A percentile compares a stretch with the other conserved stretches of the same genome.
phyloP scores from a whole-genome alignment of 2,113 vertebrate species.

The Cyprinodon brontotheroides region DNA sequence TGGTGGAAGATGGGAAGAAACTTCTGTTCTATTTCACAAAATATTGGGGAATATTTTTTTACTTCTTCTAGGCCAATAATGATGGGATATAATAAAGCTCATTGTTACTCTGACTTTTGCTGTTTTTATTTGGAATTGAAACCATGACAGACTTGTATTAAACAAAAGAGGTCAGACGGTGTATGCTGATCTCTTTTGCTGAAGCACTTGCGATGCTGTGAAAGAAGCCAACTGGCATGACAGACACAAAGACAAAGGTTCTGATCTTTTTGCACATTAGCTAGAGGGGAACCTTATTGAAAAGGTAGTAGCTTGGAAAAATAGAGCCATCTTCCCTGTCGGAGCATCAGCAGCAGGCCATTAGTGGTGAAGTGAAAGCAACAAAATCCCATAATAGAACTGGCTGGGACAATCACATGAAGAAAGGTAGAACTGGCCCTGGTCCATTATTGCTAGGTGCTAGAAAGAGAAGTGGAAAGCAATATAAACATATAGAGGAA shows the following conservation, averaged over 20 bases:
- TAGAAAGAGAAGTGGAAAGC: constrained; percentile 18
- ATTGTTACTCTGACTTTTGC: no score
- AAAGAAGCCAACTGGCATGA: constrained; percentile 39
- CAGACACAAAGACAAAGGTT: constrained; percentile 47
- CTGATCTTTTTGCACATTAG: constrained; percentile 47
- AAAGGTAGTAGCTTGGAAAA: constrained; percentile 58
- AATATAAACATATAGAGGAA: constrained; percentile 11
- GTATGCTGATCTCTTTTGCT: constrained; percentile 6
- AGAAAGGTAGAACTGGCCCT: constrained; percentile 28
- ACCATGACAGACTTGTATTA: no score
- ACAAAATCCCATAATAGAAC: constrained; percentile 56
- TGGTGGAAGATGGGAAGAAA: no score
- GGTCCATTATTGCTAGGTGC: constrained; percentile 51
- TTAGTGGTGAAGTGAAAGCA: constrained; percentile 57
- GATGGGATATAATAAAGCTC: no score
- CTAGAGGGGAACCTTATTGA: constrained; percentile 60
- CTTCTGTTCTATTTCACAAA: no score
- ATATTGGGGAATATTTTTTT: no score
- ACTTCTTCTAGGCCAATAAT: no score
- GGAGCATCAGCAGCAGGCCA: constrained; percentile 43
- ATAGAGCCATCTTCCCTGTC: constrained; percentile 49
- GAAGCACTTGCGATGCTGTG: constrained; percentile 10
- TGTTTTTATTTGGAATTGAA: no score
- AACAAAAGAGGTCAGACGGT: not conserved
- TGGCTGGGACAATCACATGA: constrained; percentile 35